These are phyloP conservation scores for Gambusia yucatana DNA, from an alignment of 2,797 vertebrate species.

Conservation along the genomic window DNA sequence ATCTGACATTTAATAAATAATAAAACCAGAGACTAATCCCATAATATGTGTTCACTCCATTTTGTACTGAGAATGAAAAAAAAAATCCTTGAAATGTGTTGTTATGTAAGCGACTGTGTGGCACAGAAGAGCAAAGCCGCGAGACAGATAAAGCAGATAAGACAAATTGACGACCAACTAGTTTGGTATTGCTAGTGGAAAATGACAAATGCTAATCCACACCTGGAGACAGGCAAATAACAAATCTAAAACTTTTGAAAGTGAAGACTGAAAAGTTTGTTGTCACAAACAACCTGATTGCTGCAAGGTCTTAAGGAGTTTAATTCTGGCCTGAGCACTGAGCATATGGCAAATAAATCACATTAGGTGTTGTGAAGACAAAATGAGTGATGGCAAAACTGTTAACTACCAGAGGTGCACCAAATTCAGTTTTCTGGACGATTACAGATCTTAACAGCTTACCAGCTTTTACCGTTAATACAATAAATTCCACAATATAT, in stretches of 20 bases:
- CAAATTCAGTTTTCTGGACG: too few relatives aligned
- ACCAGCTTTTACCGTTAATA: background rate
- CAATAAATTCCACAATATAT: background rate
- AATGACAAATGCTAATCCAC: conserved; percentile 1
- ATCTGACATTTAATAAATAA: conserved; percentile 4
- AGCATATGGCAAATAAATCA: background rate
- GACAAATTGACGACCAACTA: background rate
- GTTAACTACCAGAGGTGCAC: background rate
- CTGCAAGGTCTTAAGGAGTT: background rate
- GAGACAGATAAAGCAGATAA: background rate
- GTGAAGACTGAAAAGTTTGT: background rate
- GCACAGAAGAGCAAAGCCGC: background rate
- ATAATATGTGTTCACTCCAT: background rate
- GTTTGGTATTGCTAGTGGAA: background rate
- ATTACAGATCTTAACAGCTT: too few relatives aligned
- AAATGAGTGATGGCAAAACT: background rate
- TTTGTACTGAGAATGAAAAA: background rate
- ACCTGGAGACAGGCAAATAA: background rate
- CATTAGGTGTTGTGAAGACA: background rate
- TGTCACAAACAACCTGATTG: background rate
- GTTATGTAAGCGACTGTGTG: background rate
- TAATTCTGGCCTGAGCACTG: background rate
- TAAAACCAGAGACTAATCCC: background rate
- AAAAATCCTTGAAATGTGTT: background rate
- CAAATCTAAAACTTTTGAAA: background rate